Conservation (phyloP, 2,888 invertebrate genomes). For the Allolobophora icterica region DNA sequence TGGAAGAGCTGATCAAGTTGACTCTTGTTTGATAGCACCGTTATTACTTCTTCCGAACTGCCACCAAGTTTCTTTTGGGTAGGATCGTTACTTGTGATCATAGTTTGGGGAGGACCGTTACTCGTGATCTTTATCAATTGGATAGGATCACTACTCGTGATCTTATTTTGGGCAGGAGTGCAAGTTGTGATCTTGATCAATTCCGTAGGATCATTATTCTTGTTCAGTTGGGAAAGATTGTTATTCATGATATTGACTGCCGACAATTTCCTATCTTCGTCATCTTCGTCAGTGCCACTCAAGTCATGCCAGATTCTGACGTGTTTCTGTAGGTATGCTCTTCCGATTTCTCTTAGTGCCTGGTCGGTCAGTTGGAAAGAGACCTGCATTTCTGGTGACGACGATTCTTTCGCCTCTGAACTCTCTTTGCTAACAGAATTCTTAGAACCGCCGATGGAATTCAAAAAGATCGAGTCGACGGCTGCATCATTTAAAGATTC, state of each 20-base stretch:
- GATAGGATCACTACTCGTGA: too few relatives aligned
- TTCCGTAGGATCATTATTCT: background rate
- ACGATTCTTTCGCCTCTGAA: background rate
- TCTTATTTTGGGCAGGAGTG: background rate
- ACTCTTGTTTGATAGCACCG: background rate
- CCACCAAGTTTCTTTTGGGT: background rate
- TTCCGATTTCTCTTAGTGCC: background rate
- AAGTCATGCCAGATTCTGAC: constrained; percentile 7
- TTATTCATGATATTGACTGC: too few relatives aligned
- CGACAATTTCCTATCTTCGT: background rate
- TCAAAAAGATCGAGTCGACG: background rate
- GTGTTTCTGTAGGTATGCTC: background rate
- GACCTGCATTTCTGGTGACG: background rate
- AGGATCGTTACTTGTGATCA: background rate
- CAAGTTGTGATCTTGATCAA: background rate
- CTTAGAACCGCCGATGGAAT: background rate
- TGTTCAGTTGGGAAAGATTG: background rate
- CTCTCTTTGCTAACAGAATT: background rate
- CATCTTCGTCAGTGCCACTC: background rate
- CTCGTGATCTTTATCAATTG: too few relatives aligned
- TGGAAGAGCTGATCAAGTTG: background rate
- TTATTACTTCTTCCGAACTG: background rate
- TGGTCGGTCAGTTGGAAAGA: background rate
- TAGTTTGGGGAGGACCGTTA: background rate
- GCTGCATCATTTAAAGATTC: background rate